These are phyloP conservation scores for Umimayanthus kanabou DNA, from an alignment of 92 coral and sea anemone species.

Conservation along the genomic window DNA sequence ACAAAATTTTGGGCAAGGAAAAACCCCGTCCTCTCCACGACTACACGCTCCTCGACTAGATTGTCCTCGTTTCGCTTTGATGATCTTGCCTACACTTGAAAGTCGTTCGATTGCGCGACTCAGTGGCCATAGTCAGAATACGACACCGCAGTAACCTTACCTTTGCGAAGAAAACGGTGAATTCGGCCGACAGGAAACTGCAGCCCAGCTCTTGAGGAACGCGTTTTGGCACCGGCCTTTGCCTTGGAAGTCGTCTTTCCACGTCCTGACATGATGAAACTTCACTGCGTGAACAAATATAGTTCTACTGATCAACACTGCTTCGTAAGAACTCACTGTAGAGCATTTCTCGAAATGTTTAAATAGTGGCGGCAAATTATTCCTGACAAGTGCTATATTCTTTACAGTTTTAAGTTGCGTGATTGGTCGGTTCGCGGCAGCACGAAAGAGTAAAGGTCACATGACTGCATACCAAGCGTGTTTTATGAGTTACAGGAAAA, in stretches of 20 bases:
- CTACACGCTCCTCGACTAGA: too few species aligned
- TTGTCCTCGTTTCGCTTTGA: too few species aligned
- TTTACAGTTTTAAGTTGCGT: background rate
- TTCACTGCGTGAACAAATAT: background rate
- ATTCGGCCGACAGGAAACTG: slow-evolving; percentile 74
- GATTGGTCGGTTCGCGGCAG: slow-evolving; percentile 9
- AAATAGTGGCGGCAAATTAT: background rate
- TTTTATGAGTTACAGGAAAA: background rate
- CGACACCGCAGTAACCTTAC: slow-evolving; percentile 27
- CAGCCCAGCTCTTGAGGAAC: slow-evolving; percentile 62
- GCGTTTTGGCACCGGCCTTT: slow-evolving; percentile 41
- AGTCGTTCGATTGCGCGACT: too few species aligned
- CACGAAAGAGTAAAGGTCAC: background rate
- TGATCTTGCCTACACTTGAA: too few species aligned
- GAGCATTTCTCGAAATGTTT: background rate
- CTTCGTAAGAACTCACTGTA: background rate
- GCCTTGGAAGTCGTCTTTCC: slow-evolving; percentile 55
- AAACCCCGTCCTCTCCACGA: too few species aligned
- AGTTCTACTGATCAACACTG: background rate
- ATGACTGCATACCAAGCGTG: background rate
- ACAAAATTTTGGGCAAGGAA: too few species aligned
- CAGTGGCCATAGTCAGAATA: background rate
- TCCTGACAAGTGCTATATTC: slow-evolving; percentile 17
- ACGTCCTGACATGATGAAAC: slow-evolving; percentile 64
- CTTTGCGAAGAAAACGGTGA: slow-evolving; percentile 73